phyloP scores from a whole-genome alignment of 2,797 vertebrate genomes.

The Takifugu ocellatus region DNA sequence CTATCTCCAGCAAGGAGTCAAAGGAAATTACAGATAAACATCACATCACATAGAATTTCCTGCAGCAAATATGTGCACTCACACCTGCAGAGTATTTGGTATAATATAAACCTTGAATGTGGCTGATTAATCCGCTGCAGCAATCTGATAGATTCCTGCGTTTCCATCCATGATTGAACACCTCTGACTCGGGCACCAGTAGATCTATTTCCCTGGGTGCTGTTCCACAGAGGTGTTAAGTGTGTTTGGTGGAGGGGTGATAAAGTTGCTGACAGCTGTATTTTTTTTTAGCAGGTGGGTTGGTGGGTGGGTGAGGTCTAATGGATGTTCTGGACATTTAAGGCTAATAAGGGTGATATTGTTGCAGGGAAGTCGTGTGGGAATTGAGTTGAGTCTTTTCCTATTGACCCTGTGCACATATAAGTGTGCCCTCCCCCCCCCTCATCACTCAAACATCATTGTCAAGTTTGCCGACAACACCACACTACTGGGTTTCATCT shows the following conservation, averaged over 20 bases:
- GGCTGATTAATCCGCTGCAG: background rate
- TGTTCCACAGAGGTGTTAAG: slow-evolving; percentile 17
- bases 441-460: too few relatives aligned
- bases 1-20: slow-evolving; percentile 13
- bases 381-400: too few relatives aligned
- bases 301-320: background rate
- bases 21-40: slow-evolving; percentile 36
- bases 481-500: too few relatives aligned
- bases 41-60: slow-evolving; percentile 5
- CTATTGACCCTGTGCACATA: too few relatives aligned
- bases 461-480: too few relatives aligned
- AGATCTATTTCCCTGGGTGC: slow-evolving; percentile 6
- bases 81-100: slow-evolving; percentile 5
- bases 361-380: too few relatives aligned
- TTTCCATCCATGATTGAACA: slow-evolving; percentile 19
- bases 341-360: too few relatives aligned
- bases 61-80: background rate
- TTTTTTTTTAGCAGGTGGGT: background rate
- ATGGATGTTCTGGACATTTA: background rate
- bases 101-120: slow-evolving; percentile 5
- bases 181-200: slow-evolving; percentile 7
- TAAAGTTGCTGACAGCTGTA: background rate
- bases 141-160: slow-evolving; percentile 1
- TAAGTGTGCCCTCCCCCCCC: too few relatives aligned
- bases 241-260: slow-evolving; percentile 1